Evolutionary conservation across 1,140 invertebrate genomes (phyloP), one percentile per base, ranked within the genome.

Genomic region (Heliothis virescens): DNA sequence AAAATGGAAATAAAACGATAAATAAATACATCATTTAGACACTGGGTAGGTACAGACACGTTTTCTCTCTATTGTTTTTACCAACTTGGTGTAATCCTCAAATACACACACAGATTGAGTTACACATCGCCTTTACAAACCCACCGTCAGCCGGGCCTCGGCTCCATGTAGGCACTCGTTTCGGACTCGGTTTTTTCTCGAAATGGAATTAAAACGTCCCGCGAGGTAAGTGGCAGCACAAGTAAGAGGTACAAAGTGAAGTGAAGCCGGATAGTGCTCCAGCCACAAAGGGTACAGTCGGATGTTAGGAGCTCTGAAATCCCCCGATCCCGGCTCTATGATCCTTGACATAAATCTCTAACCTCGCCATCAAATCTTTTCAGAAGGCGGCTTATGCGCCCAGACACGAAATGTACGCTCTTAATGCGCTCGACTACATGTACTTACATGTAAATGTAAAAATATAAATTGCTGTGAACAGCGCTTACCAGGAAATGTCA

Each of bases 321-420:
- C 92, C 90, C 90, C 86, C 90, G 91, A 93, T 93, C 89, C 89
- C 90, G 86, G 84, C 89, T 93, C 87, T 94, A 94, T 94, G 92
- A 92, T 94, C 93, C 92, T 94, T 94, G 93, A 94, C 92, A 94
- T 94, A 93, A 94, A 94, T 93, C 92, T 94, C 92, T 93, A 93
- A 94, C 93, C 89, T 89, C 91, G 89, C 91, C 92, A 91, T 94
- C 92, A 94, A 94, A 94, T 94, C 92, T 94, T 93, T 93, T 93
- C 91, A 90, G 88, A 89, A 86, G 85, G 90, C 87, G 87, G 92
- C 92, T 93, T 93, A 93, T 86, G 87, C 86, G 85, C 86, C 87
- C 88, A 92, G 90, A 92, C 89, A 90, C 86, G 91, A 92, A 94
- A 91, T 87, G 89, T 92, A 91, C 88, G 87, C 89, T 90, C 84